Conservation (phyloP, 2,797 vertebrate genomes). For the Muscicapa comitata region DNA sequence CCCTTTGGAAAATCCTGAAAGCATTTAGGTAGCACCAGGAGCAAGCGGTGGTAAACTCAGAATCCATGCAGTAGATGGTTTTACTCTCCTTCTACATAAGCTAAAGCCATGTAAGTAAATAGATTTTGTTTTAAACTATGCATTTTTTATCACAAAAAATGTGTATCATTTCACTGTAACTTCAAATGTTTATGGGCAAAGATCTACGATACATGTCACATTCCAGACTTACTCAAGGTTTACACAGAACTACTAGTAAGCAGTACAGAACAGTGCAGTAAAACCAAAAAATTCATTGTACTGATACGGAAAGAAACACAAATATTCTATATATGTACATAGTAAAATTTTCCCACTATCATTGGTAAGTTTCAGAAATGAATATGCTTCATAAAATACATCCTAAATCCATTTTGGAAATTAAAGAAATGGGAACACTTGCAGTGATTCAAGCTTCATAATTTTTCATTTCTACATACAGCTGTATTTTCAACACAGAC, state of each 20-base stretch:
- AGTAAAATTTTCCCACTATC: neutral
- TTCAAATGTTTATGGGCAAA: neutral
- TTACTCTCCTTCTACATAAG: neutral
- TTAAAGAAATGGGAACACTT: neutral
- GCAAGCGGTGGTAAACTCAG: neutral
- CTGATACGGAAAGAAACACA: neutral
- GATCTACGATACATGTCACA: neutral
- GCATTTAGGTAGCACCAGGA: neutral
- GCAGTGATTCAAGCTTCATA: neutral
- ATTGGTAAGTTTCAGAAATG: neutral
- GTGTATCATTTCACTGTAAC: neutral
- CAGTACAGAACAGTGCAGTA: neutral
- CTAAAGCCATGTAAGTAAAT: neutral
- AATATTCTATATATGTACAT: neutral
- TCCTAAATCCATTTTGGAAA: neutral
- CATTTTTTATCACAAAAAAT: neutral
- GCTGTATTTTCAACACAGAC: neutral
- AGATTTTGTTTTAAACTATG: neutral
- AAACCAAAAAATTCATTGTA: neutral
- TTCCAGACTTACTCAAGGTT: neutral
- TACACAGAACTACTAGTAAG: neutral
- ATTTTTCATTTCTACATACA: neutral
- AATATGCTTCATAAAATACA: neutral
- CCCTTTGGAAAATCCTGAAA: neutral
- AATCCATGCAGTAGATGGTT: neutral